Percentiles rank a stretch among this genome's conserved stretches.
phyloP scores from a whole-genome alignment of 2,113 vertebrate genomes.

The Podarcis muralis region DNA sequence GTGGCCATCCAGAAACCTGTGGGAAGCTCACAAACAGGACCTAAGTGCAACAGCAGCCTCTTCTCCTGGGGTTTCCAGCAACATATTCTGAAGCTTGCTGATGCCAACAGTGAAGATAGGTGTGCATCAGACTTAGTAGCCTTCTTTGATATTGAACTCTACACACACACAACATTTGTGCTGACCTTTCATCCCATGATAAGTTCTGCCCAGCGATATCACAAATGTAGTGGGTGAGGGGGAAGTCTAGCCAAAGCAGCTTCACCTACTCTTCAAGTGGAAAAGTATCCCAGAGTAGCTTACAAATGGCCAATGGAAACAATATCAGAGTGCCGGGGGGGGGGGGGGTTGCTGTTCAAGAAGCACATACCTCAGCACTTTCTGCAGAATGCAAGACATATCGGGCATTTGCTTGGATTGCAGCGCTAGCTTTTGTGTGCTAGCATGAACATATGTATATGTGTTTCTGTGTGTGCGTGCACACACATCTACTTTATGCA shows the following conservation, averaged over 20 bases:
- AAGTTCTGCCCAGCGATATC: neutral
- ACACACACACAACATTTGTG: neutral
- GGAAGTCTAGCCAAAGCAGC: neutral
- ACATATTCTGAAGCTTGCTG: no score
- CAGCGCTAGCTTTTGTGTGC: neutral
- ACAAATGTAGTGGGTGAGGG: no score
- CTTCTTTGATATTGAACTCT: neutral
- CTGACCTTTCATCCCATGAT: neutral
- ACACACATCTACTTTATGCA: neutral
- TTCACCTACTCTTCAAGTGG: no score
- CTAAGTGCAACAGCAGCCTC: no score
- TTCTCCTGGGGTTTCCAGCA: no score
- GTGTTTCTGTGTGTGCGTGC: neutral
- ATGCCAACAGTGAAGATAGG: no score
- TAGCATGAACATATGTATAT: no score
- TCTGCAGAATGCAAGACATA: neutral
- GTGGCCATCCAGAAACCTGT: no score
- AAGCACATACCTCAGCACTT: neutral
- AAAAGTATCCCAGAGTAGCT: no score
- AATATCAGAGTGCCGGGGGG: no score
- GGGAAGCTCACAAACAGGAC: no score
- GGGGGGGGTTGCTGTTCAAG: neutral
- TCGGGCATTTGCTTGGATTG: neutral
- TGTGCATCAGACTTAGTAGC: no score
- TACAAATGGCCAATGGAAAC: neutral